Conservation (phyloP, 2,113 vertebrate genomes). For the Nicator chloris region DNA sequence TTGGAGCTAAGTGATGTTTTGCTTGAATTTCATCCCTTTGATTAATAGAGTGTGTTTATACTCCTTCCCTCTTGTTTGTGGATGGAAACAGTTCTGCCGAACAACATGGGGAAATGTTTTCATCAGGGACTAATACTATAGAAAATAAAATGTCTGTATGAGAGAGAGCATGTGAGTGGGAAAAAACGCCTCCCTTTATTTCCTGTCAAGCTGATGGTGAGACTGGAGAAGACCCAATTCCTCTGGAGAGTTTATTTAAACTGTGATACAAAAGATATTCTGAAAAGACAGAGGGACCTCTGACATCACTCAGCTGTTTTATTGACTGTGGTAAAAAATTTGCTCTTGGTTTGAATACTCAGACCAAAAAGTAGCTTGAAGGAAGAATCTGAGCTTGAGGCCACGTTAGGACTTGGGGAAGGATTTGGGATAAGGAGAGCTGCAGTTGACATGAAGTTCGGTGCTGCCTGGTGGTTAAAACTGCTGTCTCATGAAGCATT, state of each 20-base stretch:
- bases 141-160: not conserved
- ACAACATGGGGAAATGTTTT: not conserved
- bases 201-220: not conserved
- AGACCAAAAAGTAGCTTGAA: not conserved
- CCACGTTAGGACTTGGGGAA: not conserved
- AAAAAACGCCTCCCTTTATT: not conserved
- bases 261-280: not conserved
- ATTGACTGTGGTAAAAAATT: not conserved
- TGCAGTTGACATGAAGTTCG: not conserved
- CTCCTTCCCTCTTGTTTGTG: not conserved
- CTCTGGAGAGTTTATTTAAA: not conserved
- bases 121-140: not conserved
- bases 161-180: not conserved
- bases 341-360: not conserved
- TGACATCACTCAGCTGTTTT: not conserved
- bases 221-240: not conserved
- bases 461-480: not conserved
- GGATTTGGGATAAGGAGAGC: not conserved
- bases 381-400: not conserved
- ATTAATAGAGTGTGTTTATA: not conserved
- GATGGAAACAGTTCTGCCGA: not conserved
- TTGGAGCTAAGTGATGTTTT: not conserved
- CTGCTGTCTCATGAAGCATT: not conserved
- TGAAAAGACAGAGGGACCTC: not conserved
- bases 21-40: not conserved